These are phyloP conservation scores for Mesorhabditis spiculigera DNA, from an alignment of 2,888 invertebrate species.

Conservation along the genomic window DNA sequence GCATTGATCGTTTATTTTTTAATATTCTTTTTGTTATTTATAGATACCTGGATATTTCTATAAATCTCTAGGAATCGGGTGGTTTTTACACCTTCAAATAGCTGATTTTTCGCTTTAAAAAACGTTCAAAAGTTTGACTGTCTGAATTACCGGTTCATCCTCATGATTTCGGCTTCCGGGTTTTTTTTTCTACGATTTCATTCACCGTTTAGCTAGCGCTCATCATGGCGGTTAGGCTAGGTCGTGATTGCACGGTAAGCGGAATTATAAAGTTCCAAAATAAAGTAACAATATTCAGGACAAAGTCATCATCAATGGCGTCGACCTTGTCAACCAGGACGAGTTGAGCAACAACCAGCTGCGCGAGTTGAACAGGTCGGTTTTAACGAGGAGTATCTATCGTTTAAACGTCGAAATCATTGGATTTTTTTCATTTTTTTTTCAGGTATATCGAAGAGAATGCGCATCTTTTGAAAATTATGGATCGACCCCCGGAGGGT, in stretches of 20 bases:
- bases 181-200: no score
- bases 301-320: constrained; percentile 54
- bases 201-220: no score
- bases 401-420: neutral
- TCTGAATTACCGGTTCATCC: no score
- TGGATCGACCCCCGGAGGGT: constrained; percentile 28
- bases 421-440: neutral
- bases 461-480: constrained; percentile 31
- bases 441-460: constrained; percentile 35
- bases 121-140: no score
- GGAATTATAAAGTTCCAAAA: no score
- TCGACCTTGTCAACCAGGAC: constrained; percentile 49
- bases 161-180: no score
- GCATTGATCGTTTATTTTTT: no score
- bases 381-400: neutral
- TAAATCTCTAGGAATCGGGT: no score
- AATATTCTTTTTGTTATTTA: no score
- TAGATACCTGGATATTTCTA: no score
- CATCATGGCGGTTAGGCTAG: neutral
- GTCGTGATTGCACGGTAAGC: neutral
- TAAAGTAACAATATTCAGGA: constrained; percentile 27
- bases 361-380: constrained; percentile 29
- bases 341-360: constrained; percentile 51
- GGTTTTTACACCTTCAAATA: no score
- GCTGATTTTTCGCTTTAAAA: no score